Evolutionary conservation across 1,140 invertebrate species (phyloP), one percentile per base, ranked within the genome.

Genomic region (Venustaconcha ellipsiformis): DNA sequence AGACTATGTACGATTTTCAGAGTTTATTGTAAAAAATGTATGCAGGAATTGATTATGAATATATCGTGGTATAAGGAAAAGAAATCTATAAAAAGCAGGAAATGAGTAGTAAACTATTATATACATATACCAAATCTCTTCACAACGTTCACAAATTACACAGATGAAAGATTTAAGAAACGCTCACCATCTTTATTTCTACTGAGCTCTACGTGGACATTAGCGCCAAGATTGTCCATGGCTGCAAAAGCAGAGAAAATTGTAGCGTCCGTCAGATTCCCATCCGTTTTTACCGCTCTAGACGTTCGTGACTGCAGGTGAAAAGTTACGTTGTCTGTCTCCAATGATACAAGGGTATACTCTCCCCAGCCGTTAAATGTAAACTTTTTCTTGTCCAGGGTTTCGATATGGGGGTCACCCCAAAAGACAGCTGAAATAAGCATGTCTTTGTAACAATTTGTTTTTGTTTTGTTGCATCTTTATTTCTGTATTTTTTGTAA

Each of bases 311-410:
- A 66, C 62, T 74, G 72, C 11, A 74, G 59, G 14, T 67, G 15
- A 69, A 74, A 74, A 12, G 57, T 55, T 14, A 62, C 18, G n/a
- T 60, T 71, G 6, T 26, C 23, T 20, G 71, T 58, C 5, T 63
- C n/a, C 6, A 69, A 13, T n/a, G 18, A 18, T 12, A 74, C 57
- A 15, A 99, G 88, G 1, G 96, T 94, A 83, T 96, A 99, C 90
- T 99, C 97, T 80, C 97, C 97, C 91, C 96, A 94, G 4, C 97
- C 97, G 84, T 99, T 98, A 89, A 99, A 99, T 0, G 96, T 98
- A 84, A 98, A 99, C 57, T 94, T 92, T 12, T 94, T 87, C 72
- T 94, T 93, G 88, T 99, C 97, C 83, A 98, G 97, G 0, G 97
- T 98, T 14, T 96, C 93, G 65, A 99, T 92, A 87, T 99, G 97